Evolutionary conservation across 1,140 invertebrate species (phyloP).

Genomic region (Scaptomyza hsui): DNA sequence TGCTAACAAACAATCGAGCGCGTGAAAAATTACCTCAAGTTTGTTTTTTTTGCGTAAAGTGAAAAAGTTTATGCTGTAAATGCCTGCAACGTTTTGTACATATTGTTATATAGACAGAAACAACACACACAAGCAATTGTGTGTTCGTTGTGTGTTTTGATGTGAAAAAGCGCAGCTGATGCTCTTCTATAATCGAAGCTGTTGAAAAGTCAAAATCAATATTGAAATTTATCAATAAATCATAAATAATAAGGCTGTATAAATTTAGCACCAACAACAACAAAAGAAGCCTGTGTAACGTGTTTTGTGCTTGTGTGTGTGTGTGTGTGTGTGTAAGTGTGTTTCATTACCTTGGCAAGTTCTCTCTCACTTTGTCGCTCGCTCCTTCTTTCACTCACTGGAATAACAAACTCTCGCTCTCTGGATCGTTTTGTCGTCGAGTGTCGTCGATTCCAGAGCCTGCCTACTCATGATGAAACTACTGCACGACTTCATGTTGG

Average conservation of each 20-base stretch:
- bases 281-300: conserved; percentile 64
- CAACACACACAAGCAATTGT: too few relatives aligned
- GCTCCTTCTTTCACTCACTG: conserved; percentile 26
- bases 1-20: conserved; percentile 32
- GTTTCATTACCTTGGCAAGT: conserved; percentile 15
- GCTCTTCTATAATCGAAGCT: conserved; percentile 38
- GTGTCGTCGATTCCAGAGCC: conserved; percentile 25
- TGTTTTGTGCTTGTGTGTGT: conserved; percentile 45
- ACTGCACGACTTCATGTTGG: conserved; percentile 81
- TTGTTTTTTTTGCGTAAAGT: conserved; percentile 13
- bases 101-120: background rate
- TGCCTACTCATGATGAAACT: conserved; percentile 81
- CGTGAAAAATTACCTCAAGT: conserved; percentile 28
- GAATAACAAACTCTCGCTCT: conserved; percentile 28
- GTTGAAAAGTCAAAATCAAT: conserved; percentile 63
- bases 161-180: conserved; percentile 70
- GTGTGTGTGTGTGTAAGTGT: conserved; percentile 6
- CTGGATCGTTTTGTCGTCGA: conserved; percentile 52
- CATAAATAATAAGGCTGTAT: conserved; percentile 47
- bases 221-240: conserved; percentile 67
- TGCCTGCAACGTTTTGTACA: conserved; percentile 16
- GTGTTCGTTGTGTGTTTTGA: conserved; percentile 14
- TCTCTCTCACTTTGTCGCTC: conserved; percentile 12
- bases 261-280: conserved; percentile 38
- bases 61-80: conserved; percentile 27